Conservation (phyloP, 2,113 vertebrate genomes). For the Antechinus flavipes region DNA sequence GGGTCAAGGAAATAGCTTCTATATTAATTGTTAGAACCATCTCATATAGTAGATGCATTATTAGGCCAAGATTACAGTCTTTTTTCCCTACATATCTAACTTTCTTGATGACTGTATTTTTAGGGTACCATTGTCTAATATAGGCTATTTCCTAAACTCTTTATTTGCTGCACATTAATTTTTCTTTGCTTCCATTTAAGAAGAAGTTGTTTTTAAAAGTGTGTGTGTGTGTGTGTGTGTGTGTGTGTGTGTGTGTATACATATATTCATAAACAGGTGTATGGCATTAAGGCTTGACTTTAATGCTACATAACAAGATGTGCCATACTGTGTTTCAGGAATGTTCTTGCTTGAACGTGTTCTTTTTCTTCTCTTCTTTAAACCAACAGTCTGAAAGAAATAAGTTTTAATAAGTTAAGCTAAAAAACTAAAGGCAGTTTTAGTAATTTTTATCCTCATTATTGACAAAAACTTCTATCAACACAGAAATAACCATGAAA, state of each 20-base stretch:
- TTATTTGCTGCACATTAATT: neutral
- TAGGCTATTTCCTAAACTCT: neutral
- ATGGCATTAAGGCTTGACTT: neutral
- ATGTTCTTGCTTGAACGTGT: neutral
- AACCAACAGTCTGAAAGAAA: neutral
- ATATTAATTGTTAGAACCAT: neutral
- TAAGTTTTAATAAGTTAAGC: neutral
- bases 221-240: too few species aligned
- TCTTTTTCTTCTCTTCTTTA: constrained; percentile 31
- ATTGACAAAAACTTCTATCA: neutral
- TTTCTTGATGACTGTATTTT: neutral
- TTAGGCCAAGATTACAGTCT: neutral
- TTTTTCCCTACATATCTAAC: neutral
- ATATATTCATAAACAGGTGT: neutral
- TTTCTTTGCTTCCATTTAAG: neutral
- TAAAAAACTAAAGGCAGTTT: neutral
- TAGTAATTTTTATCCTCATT: neutral
- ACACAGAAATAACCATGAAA: neutral
- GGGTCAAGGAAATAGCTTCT: neutral
- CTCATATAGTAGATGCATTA: neutral
- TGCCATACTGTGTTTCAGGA: constrained; percentile 64
- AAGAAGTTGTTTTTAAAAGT: neutral
- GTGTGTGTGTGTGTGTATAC: too few species aligned
- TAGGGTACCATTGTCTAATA: neutral
- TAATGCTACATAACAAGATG: neutral